Conservation (phyloP, 1,140 invertebrate species). For the Ridgeia piscesae region DNA sequence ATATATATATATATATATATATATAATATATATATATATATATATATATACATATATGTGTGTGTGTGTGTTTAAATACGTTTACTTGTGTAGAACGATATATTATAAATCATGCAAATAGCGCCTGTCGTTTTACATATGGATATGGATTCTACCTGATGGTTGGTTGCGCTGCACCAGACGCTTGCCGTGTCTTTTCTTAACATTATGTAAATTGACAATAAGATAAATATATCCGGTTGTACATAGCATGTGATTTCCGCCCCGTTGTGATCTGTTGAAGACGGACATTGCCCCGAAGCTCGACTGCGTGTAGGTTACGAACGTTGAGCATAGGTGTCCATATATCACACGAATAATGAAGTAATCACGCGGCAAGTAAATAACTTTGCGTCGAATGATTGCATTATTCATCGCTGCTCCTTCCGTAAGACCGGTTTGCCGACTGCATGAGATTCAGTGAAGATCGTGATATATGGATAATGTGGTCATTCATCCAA, state of each 20-base stretch:
- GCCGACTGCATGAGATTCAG: neutral
- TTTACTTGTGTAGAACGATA: neutral
- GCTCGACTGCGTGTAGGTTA: neutral
- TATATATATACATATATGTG: neutral
- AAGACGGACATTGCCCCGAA: neutral
- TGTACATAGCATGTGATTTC: neutral
- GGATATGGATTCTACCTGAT: neutral
- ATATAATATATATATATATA: neutral
- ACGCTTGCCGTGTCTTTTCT: neutral
- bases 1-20: no score
- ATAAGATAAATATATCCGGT: neutral
- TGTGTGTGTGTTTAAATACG: neutral
- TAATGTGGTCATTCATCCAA: no score
- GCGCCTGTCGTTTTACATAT: neutral
- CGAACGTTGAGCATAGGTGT: neutral
- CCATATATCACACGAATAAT: neutral
- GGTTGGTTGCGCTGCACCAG: neutral
- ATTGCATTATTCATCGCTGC: neutral
- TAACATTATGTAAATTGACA: neutral
- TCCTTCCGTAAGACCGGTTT: neutral
- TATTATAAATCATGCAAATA: neutral
- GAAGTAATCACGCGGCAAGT: neutral
- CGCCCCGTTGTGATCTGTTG: neutral
- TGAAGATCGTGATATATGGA: neutral
- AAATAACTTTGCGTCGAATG: neutral